Evolutionary conservation across 64 coral and sea anemone genomes (phyloP).

Genomic region (Montipora capricornis): DNA sequence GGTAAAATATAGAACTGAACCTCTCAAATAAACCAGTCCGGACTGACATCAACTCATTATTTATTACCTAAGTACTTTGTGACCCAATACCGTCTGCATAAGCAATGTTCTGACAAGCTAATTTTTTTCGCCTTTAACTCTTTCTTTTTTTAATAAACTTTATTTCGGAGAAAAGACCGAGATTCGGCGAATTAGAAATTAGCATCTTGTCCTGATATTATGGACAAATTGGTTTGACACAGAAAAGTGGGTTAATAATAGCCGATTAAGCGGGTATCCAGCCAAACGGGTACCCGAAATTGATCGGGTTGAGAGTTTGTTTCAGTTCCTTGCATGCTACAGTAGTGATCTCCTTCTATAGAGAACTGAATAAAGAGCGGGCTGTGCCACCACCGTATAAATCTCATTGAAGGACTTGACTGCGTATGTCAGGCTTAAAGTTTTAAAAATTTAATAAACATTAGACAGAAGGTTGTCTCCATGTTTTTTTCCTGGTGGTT

Average conservation of each 20-base stretch:
- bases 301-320: background rate
- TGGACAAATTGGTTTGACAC: background rate
- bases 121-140: background rate
- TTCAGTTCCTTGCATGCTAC: background rate
- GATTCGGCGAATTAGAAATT: background rate
- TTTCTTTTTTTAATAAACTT: background rate
- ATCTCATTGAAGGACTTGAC: too few species aligned
- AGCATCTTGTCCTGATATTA: background rate
- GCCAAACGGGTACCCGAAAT: conserved; percentile 10
- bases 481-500: too few species aligned
- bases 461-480: too few species aligned
- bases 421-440: too few species aligned
- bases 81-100: background rate
- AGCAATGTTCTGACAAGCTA: background rate
- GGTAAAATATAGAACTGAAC: background rate
- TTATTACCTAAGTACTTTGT: conserved; percentile 27
- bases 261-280: background rate
- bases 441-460: too few species aligned
- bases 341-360: background rate
- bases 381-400: too few species aligned
- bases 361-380: too few species aligned
- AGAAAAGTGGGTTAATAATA: background rate
- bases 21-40: background rate
- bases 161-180: background rate
- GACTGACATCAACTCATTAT: conserved; percentile 51